These are phyloP conservation scores for Pentalonia nigronervosa DNA, from an alignment of 1,140 invertebrate genomes.

Conservation along the genomic window DNA sequence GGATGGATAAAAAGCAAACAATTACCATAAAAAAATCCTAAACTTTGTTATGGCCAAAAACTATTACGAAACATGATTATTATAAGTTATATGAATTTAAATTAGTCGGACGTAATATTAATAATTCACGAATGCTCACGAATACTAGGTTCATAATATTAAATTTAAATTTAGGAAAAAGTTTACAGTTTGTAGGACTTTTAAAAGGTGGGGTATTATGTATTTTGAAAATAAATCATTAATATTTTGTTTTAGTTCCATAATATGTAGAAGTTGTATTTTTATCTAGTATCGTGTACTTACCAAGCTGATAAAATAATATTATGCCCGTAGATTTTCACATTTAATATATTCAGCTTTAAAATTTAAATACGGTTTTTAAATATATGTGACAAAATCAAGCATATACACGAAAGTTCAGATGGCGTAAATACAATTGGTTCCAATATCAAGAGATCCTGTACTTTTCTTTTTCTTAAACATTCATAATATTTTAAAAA, in stretches of 20 bases:
- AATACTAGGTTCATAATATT: not conserved
- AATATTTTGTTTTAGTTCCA: not conserved
- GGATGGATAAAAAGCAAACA: not conserved
- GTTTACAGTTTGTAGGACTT: not conserved
- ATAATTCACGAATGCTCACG: slow-evolving; percentile 11
- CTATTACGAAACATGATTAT: slow-evolving; percentile 46
- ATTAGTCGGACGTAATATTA: slow-evolving; percentile 12
- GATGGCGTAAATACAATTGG: too few species aligned
- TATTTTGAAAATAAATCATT: not conserved
- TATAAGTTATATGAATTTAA: slow-evolving; percentile 34
- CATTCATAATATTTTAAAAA: too few species aligned
- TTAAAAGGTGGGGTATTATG: not conserved
- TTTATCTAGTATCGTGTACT: not conserved
- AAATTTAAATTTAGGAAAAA: slow-evolving; percentile 32
- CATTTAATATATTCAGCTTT: not conserved
- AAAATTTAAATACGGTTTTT: too few species aligned
- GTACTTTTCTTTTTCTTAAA: too few species aligned
- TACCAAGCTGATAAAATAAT: not conserved
- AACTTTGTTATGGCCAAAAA: slow-evolving; percentile 37
- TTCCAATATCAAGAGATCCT: too few species aligned
- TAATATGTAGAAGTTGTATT: not conserved
- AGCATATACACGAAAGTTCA: too few species aligned
- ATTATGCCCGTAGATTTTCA: not conserved
- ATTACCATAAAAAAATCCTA: slow-evolving; percentile 42
- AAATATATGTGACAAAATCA: too few species aligned